Conservation (phyloP, 2,113 vertebrate species). For the Azemiops feae region DNA sequence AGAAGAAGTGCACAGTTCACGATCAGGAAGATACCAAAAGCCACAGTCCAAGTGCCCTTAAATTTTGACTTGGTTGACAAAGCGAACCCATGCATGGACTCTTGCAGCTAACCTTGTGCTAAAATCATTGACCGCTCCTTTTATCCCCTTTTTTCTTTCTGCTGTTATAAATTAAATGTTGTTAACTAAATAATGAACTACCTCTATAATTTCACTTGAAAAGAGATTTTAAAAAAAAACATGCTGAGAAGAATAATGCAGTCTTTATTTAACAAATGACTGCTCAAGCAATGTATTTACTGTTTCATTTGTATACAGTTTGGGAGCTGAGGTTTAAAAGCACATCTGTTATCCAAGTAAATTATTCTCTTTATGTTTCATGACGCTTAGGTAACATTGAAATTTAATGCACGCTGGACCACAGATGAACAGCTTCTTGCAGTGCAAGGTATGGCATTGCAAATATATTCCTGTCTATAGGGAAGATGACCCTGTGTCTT, state of each 20-base stretch:
- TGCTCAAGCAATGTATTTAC: constrained; percentile 27
- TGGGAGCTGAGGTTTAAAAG: constrained; percentile 15
- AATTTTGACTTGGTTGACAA: neutral
- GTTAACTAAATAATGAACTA: neutral
- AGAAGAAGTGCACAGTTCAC: neutral
- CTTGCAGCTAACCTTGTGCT: constrained; percentile 9
- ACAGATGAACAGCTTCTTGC: constrained; percentile 97
- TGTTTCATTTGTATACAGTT: constrained; percentile 22
- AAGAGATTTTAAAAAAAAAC: neutral
- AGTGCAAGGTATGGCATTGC: constrained; percentile 85
- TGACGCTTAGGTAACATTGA: constrained; percentile 80
- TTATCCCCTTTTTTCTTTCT: neutral
- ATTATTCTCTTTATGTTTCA: constrained; percentile 19
- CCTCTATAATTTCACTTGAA: constrained; percentile 14
- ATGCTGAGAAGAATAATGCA: constrained; percentile 4
- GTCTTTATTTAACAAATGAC: constrained; percentile 7
- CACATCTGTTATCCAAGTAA: constrained; percentile 20
- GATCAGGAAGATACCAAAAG: neutral
- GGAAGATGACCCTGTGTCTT: neutral
- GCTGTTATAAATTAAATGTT: neutral
- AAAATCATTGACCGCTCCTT: neutral
- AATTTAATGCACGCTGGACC: constrained; percentile 94
- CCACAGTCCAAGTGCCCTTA: neutral
- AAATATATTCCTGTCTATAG: neutral
- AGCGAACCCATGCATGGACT: neutral